Conservation (phyloP, 2,113 vertebrate species). For the Mixornis gularis region DNA sequence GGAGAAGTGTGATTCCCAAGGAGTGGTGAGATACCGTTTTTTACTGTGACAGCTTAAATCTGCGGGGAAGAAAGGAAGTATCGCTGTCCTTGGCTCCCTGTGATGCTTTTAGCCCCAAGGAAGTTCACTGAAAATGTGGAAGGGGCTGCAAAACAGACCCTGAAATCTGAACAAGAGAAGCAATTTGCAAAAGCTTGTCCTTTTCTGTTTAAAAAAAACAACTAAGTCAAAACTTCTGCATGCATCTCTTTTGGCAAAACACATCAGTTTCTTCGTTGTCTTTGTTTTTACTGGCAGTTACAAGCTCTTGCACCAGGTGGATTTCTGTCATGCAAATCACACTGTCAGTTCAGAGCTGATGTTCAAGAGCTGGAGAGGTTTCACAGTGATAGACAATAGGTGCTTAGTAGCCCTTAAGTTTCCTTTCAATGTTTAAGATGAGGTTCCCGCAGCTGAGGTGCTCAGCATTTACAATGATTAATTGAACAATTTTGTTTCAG, state of each 20-base stretch:
- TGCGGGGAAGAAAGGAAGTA: background rate
- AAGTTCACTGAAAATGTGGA: background rate
- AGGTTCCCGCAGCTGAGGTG: background rate
- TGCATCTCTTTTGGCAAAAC: background rate
- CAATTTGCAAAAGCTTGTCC: background rate
- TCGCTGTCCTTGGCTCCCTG: rapidly evolving
- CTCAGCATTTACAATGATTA: background rate
- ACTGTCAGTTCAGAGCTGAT: background rate
- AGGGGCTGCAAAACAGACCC: background rate
- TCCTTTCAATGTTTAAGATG: background rate
- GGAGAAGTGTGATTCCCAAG: background rate
- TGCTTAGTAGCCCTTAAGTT: background rate
- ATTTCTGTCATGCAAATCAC: background rate
- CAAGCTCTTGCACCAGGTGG: background rate
- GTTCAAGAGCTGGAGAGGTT: background rate
- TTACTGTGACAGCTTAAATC: background rate
- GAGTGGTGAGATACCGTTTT: background rate
- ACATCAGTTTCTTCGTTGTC: background rate
- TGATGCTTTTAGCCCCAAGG: background rate
- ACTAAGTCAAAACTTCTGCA: background rate
- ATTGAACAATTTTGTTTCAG: background rate
- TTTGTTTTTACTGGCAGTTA: background rate
- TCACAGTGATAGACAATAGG: rapidly evolving
- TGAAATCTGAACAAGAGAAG: background rate
- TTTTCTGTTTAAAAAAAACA: background rate